These are phyloP conservation scores for Amorpha juglandis DNA, from an alignment of 2,888 invertebrate genomes.

Conservation along the genomic window DNA sequence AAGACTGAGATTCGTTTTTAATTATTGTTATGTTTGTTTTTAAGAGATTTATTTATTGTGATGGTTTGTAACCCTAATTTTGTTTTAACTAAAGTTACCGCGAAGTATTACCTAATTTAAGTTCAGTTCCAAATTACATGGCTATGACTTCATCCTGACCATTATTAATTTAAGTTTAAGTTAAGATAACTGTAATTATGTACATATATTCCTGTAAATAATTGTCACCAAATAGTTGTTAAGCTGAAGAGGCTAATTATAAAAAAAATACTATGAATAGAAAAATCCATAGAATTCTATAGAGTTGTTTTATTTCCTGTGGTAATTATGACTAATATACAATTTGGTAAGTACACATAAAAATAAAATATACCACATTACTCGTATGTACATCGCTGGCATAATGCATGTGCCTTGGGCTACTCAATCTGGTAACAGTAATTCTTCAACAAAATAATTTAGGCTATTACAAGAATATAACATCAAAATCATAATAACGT, in stretches of 20 bases:
- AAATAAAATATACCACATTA: not conserved
- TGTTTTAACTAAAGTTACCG: conserved; percentile 80
- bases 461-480: too few species aligned
- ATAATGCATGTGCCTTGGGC: not conserved
- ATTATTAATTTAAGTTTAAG: conserved; percentile 39
- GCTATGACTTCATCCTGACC: conserved; percentile 65
- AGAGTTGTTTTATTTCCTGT: conserved; percentile 53
- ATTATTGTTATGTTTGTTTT: conserved; percentile 73
- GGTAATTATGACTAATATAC: not conserved
- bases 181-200: conserved; percentile 36
- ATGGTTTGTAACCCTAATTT: conserved; percentile 64
- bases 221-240: conserved; percentile 45
- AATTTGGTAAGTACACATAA: not conserved
- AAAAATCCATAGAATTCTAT: conserved; percentile 48
- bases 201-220: conserved; percentile 69
- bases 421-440: not conserved
- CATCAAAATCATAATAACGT: too few species aligned
- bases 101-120: conserved; percentile 80
- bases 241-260: conserved; percentile 71
- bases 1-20: conserved; percentile 78
- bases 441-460: too few species aligned
- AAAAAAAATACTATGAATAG: conserved; percentile 54
- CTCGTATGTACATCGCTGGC: not conserved
- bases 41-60: conserved; percentile 80
- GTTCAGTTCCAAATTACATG: conserved; percentile 67